phyloP scores from a whole-genome alignment of 2,888 invertebrate genomes.

The Sarcophaga subvicina region DNA sequence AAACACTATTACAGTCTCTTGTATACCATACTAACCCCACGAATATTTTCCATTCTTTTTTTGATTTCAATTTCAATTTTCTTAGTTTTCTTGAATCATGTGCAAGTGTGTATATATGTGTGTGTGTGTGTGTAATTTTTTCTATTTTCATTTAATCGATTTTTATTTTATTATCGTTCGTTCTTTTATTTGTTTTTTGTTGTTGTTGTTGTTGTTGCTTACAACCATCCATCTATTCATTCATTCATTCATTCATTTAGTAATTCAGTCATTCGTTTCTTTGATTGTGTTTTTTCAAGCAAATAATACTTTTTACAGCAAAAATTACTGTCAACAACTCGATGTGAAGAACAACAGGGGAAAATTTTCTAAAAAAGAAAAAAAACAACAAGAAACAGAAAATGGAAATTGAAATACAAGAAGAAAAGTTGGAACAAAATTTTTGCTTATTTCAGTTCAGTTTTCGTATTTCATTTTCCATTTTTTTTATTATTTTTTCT shows the following conservation, averaged over 20 bases:
- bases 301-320: constrained; percentile 54
- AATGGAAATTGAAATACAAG: no score
- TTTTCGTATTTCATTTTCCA: no score
- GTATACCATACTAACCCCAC: neutral
- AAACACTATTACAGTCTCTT: neutral
- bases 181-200: neutral
- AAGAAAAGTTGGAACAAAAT: constrained; percentile 50
- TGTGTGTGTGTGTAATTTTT: neutral
- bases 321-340: constrained; percentile 58
- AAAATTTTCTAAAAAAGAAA: neutral
- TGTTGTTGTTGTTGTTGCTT: neutral
- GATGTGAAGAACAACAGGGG: constrained; percentile 43
- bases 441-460: constrained; percentile 29
- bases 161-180: constrained; percentile 4
- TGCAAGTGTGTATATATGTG: no score
- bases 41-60: constrained; percentile 31
- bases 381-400: neutral
- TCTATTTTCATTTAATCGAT: constrained; percentile 48
- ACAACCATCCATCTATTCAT: neutral
- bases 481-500: constrained; percentile 3
- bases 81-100: neutral
- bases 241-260: constrained; percentile 17
- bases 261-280: constrained; percentile 32
- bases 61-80: constrained; percentile 7
- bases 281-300: constrained; percentile 54